Percentiles rank a stretch among this genome's conserved stretches.
phyloP scores from a whole-genome alignment of 2,113 vertebrate species.

The Amphiprion percula region DNA sequence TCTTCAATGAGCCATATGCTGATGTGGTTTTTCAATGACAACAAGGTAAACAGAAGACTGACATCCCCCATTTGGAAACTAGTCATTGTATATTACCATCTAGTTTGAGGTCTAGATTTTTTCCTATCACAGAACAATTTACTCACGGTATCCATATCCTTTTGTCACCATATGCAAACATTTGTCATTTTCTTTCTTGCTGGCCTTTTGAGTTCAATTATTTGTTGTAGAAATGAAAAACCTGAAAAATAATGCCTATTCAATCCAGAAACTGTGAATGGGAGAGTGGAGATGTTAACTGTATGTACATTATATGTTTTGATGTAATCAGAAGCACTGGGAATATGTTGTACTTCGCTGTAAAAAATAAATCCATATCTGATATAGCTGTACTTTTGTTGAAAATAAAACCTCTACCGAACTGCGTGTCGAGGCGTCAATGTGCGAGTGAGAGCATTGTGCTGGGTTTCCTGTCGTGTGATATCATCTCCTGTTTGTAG shows the following conservation, averaged over 20 bases:
- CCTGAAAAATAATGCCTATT: conserved; percentile 81
- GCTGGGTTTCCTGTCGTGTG: conserved; percentile 62
- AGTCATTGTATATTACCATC: conserved; percentile 79
- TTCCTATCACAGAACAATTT: conserved; percentile 38
- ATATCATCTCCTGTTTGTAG: conserved; percentile 67
- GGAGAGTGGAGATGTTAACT: conserved; percentile 80
- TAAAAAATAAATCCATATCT: conserved; percentile 83
- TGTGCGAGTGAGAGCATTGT: conserved; percentile 61
- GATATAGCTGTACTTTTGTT: conserved; percentile 86
- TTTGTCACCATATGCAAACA: conserved; percentile 77
- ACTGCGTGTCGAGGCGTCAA: conserved; percentile 51
- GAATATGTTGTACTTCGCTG: conserved; percentile 85
- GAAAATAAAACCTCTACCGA: conserved; percentile 84
- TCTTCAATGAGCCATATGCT: conserved; percentile 67
- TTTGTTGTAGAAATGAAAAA: conserved; percentile 81
- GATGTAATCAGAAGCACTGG: conserved; percentile 84
- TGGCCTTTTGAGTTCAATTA: conserved; percentile 78
- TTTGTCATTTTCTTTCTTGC: conserved; percentile 73
- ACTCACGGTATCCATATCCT: conserved; percentile 61
- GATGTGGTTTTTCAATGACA: conserved; percentile 67
- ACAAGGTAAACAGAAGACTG: conserved; percentile 60
- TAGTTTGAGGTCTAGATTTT: conserved; percentile 69
- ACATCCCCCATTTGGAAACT: conserved; percentile 55
- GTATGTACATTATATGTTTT: conserved; percentile 85
- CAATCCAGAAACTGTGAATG: conserved; percentile 86